These are phyloP conservation scores for Perccottus glenii DNA, from an alignment of 2,113 vertebrate genomes.

Conservation along the genomic window DNA sequence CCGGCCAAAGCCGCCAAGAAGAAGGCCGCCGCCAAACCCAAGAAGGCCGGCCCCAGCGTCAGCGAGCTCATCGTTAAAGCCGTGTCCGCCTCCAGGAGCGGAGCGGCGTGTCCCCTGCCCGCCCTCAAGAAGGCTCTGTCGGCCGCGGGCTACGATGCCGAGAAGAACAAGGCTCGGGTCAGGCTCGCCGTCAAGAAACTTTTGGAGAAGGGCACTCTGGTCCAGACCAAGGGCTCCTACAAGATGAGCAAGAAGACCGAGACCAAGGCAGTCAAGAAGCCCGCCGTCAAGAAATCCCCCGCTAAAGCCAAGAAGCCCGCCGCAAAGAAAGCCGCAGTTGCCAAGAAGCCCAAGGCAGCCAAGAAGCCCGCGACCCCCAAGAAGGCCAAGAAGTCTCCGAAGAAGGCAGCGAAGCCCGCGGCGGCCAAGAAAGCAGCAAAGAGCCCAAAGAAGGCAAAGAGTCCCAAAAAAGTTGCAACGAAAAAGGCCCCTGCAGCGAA, in stretches of 20 bases:
- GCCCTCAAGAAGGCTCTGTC: constrained; percentile 77
- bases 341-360: constrained; percentile 21
- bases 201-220: background rate
- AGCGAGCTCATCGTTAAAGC: constrained; percentile 45
- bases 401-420: constrained; percentile 17
- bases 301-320: constrained; percentile 10
- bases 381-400: constrained; percentile 11
- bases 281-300: constrained; percentile 5
- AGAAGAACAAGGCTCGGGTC: constrained; percentile 75
- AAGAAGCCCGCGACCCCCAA: constrained; percentile 14
- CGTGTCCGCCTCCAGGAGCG: constrained; percentile 78
- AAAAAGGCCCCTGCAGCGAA: constrained; percentile 15
- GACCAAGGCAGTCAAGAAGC: constrained; percentile 15
- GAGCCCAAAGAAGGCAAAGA: constrained; percentile 5
- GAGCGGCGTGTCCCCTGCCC: constrained; percentile 42
- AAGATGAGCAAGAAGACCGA: constrained; percentile 8
- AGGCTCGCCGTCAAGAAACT: constrained; percentile 31
- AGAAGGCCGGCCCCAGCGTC: constrained; percentile 51
- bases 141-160: constrained; percentile 83
- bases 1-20: constrained; percentile 45
- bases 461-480: constrained; percentile 6
- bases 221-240: too few species aligned
- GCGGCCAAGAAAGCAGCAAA: constrained; percentile 16
- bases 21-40: constrained; percentile 30
- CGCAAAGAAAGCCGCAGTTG: background rate